phyloP scores from a whole-genome alignment of 2,797 vertebrate genomes.

The Kryptopterus vitreolus region DNA sequence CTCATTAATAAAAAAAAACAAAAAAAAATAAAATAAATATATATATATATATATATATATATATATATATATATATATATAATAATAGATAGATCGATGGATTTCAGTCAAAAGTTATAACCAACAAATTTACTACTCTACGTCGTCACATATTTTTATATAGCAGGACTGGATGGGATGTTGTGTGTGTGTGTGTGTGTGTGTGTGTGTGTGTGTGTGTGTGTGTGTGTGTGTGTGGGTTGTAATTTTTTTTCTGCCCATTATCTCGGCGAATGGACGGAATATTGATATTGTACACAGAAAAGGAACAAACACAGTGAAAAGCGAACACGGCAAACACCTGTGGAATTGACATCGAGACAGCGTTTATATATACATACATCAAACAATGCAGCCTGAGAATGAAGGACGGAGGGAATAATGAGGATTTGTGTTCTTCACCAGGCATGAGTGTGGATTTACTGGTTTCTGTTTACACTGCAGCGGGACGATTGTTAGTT shows the following conservation, averaged over 20 bases:
- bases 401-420: background rate
- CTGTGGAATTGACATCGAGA: background rate
- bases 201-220: background rate
- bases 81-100: too few relatives aligned
- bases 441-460: too few relatives aligned
- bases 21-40: too few relatives aligned
- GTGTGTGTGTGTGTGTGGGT: background rate
- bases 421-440: background rate
- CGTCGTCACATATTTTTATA: too few relatives aligned
- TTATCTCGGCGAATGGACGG: background rate
- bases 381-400: conserved; percentile 39
- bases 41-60: too few relatives aligned
- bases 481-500: too few relatives aligned
- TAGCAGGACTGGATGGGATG: background rate
- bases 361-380: conserved; percentile 39
- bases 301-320: background rate
- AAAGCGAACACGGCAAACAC: conserved; percentile 38
- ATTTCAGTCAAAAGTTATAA: too few relatives aligned
- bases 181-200: too few relatives aligned
- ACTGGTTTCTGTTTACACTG: too few relatives aligned
- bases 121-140: too few relatives aligned
- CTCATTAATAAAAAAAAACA: too few relatives aligned
- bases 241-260: background rate
- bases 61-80: too few relatives aligned
- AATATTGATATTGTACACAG: background rate